Evolutionary conservation across 2,888 invertebrate genomes (phyloP).

Genomic region (Pharmacophagus antenor): DNA sequence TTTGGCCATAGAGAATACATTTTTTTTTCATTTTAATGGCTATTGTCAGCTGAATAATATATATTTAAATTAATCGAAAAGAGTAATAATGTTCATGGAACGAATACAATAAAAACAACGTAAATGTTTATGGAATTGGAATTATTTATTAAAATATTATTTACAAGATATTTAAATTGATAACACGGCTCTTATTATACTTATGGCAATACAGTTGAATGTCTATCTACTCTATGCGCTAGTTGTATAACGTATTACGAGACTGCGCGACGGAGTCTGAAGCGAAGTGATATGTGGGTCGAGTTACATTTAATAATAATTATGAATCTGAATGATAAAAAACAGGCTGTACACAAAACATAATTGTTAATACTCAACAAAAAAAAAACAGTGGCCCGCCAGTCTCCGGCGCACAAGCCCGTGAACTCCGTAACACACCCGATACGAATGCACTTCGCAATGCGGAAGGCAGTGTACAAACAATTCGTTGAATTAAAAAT

Average conservation of each 20-base stretch:
- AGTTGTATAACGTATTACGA: conserved; percentile 5
- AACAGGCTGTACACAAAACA: neutral
- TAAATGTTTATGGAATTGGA: conserved; percentile 57
- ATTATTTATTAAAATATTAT: conserved; percentile 65
- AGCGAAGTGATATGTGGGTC: neutral
- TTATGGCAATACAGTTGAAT: conserved; percentile 52
- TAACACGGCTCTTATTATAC: conserved; percentile 47
- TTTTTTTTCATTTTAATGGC: too few species aligned
- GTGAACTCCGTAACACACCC: neutral
- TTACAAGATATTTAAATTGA: conserved; percentile 49
- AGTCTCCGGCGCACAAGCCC: conserved; percentile 15
- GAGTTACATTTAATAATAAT: neutral
- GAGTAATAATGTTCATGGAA: too few species aligned
- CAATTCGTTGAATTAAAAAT: conserved; percentile 9
- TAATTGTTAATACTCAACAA: neutral
- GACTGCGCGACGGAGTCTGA: conserved; percentile 10
- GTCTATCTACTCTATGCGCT: conserved; percentile 31
- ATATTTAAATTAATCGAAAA: too few species aligned
- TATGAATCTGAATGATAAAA: neutral
- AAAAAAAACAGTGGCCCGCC: neutral
- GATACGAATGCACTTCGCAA: neutral
- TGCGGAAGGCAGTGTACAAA: conserved; percentile 5
- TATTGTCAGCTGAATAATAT: too few species aligned
- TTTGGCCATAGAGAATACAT: too few species aligned
- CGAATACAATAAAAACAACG: conserved; percentile 34